Conservation (phyloP, 37 sponge, comb jelly and placozoan genomes). For the Cladorhizidae sp. region DNA sequence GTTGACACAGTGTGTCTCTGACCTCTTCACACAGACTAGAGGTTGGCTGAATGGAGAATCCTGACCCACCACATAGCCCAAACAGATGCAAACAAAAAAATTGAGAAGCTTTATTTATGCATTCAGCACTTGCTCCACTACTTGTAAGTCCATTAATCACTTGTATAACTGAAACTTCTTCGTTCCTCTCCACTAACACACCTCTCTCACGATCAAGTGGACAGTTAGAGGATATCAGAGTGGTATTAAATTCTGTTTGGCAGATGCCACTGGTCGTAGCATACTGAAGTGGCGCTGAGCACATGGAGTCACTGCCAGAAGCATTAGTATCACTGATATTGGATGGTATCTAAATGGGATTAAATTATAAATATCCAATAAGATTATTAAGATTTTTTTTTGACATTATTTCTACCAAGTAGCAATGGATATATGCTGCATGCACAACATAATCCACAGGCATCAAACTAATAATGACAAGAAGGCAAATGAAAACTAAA, state of each 20-base stretch:
- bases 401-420: too few species aligned
- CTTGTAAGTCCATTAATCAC: background rate
- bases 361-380: too few species aligned
- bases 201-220: background rate
- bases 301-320: too few species aligned
- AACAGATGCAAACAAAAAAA: slow-evolving; percentile 22
- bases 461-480: too few species aligned
- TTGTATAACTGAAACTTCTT: background rate
- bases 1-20: background rate
- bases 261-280: background rate
- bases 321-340: too few species aligned
- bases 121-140: background rate
- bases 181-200: background rate
- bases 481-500: too few species aligned
- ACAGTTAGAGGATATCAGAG: background rate
- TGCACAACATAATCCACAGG: too few species aligned
- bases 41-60: background rate
- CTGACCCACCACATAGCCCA: background rate
- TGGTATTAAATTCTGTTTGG: background rate
- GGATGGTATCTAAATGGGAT: too few species aligned
- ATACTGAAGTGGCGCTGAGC: too few species aligned
- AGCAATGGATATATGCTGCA: too few species aligned
- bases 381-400: too few species aligned
- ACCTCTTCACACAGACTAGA: slow-evolving; percentile 9
- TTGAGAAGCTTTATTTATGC: background rate